Evolutionary conservation across 2,113 vertebrate species (phyloP).

Genomic region (Mandrillus leucophaeus): DNA sequence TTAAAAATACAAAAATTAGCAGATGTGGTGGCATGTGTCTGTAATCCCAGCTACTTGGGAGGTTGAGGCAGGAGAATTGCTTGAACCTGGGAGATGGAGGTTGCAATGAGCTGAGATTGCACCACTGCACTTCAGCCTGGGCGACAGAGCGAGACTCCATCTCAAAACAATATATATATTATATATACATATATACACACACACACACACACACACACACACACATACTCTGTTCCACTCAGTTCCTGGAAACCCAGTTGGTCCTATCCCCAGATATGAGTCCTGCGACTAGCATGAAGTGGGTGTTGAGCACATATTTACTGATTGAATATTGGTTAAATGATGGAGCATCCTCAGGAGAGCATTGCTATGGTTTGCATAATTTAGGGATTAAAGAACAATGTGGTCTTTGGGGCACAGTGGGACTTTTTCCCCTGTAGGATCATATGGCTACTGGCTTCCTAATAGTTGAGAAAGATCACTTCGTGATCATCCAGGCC

Average conservation of each 20-base stretch:
- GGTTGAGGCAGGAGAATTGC: too few species aligned
- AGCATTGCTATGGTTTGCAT: neutral
- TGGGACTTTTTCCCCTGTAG: neutral
- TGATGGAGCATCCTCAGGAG: neutral
- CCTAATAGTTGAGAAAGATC: neutral
- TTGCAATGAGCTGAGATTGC: too few species aligned
- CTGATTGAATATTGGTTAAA: neutral
- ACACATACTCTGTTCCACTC: neutral
- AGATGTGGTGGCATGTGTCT: too few species aligned
- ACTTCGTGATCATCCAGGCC: neutral
- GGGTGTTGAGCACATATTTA: neutral
- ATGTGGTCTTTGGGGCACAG: neutral
- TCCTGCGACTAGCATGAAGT: neutral
- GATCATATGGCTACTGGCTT: neutral
- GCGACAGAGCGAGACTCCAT: too few species aligned
- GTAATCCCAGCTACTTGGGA: too few species aligned
- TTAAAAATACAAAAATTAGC: too few species aligned
- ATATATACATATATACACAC: too few species aligned
- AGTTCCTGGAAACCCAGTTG: neutral
- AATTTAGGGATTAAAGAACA: neutral
- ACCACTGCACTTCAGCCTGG: too few species aligned
- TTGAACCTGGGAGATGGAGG: too few species aligned
- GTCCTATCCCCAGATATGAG: neutral
- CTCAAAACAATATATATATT: too few species aligned
- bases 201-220: too few species aligned